Base-by-base conservation (phyloP, 2,797 vertebrate genomes). In the Micropoecilia bifurca region DNA sequence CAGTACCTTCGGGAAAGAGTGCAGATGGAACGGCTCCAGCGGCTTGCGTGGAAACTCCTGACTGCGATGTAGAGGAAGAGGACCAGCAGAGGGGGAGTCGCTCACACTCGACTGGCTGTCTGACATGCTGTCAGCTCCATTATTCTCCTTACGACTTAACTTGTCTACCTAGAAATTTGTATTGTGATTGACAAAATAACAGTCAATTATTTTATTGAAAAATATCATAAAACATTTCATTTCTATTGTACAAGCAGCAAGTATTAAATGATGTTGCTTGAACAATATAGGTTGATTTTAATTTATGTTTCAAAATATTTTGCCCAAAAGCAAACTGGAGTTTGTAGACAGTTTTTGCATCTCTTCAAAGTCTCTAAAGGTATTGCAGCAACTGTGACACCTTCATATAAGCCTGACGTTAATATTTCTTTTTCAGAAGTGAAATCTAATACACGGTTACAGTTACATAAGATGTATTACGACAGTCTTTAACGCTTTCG, bases 1-100 rank as follows among this genome's bases (percentile, higher is more conserved):
- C 0, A 2, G 36, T 93, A 96, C 96, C 96, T 96, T 96, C 71
- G 94, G 96, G 86, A 96, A 96, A 74, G 92, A 91, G 86, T 95
- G 94, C 79, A 95, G 91, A 80, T 96, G 95, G 89, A 96, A 96
- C 0, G 93, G 93, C 86, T 96, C 95, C 82, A 92, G 91, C 2
- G 80, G 82, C 79, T 94, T 95, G 83, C 93, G 93, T 74, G 90
- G 91, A 81, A 93, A 87, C 87, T 96, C 94, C 81, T 95, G 95
- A 73, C 92, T 93, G 82, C 91, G 93, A 75, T 93, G 93, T 0
- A 93, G 86, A 0, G 90, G 90, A 61, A 90, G 92, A 75, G 90
- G 89, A 74, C 88, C 92, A 36, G 93, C 86, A 0, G 93, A 92
- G 74, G 93, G 92, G 25, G 91, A 94, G 73, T 95, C 93, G 41